phyloP scores from a whole-genome alignment of 64 coral and sea anemone species.

The Montipora sp. region DNA sequence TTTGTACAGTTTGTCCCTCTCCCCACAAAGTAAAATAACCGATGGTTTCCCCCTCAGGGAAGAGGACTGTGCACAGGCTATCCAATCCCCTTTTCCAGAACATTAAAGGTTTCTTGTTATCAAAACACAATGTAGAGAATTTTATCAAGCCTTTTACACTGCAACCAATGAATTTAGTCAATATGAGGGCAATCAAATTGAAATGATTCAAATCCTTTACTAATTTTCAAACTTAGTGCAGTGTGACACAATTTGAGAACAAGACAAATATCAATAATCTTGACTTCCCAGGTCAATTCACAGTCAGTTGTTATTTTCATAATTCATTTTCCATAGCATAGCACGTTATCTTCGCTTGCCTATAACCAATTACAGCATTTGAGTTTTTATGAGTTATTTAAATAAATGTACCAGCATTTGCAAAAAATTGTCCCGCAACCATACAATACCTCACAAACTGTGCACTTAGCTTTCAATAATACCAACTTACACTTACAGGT shows the following conservation, averaged over 20 bases:
- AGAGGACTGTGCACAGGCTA: too few species aligned
- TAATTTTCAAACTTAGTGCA: not conserved
- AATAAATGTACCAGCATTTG: not conserved
- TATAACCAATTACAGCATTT: slow-evolving; percentile 31
- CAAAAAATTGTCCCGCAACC: not conserved
- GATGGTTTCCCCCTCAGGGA: too few species aligned
- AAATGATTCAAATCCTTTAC: too few species aligned
- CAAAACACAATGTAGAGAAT: too few species aligned
- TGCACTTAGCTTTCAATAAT: not conserved
- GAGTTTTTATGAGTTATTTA: not conserved
- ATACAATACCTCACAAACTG: not conserved
- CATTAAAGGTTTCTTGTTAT: too few species aligned
- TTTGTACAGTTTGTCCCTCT: too few species aligned
- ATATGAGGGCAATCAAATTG: too few species aligned
- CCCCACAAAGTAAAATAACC: too few species aligned
- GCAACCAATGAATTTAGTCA: too few species aligned
- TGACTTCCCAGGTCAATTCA: not conserved
- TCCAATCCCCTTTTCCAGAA: too few species aligned
- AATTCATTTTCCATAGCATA: not conserved
- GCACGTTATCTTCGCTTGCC: not conserved
- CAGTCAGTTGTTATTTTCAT: not conserved
- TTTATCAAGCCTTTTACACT: too few species aligned
- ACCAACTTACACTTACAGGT: too few species aligned
- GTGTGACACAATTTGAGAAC: not conserved
- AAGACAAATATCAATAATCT: not conserved